Conservation (phyloP, 2,113 vertebrate species). For the Petroica traversi region DNA sequence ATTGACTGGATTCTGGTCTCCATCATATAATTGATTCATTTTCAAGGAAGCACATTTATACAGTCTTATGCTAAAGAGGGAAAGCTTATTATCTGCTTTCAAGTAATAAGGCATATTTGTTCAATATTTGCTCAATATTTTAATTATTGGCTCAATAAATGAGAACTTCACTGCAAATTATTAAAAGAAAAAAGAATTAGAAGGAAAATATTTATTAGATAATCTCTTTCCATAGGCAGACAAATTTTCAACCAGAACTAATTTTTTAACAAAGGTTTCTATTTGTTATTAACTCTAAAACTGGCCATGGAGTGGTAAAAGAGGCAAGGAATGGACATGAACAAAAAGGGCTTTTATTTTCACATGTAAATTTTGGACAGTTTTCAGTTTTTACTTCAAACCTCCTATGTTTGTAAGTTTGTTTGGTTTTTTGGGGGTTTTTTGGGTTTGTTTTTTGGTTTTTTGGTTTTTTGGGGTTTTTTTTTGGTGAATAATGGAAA, state of each 20-base stretch:
- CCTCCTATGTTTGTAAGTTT: not conserved
- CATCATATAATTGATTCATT: not conserved
- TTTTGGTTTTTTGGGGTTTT: no score
- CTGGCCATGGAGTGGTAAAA: not conserved
- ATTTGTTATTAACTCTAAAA: not conserved
- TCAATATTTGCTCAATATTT: not conserved
- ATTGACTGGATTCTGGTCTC: not conserved
- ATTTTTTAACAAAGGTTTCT: not conserved
- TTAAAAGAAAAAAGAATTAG: not conserved
- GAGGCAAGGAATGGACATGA: not conserved
- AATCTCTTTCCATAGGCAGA: not conserved
- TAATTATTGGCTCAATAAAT: not conserved
- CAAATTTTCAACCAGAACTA: not conserved
- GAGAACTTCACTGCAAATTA: not conserved
- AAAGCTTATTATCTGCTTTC: not conserved
- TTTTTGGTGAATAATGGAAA: not conserved
- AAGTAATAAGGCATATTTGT: not conserved
- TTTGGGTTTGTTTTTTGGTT: no score
- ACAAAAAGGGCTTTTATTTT: not conserved
- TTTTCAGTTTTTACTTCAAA: slow-evolving; percentile 2
- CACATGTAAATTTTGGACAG: not conserved
- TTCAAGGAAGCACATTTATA: not conserved
- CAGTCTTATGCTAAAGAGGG: not conserved
- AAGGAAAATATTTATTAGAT: not conserved
- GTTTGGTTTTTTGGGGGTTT: not conserved